Evolutionary conservation across 1,140 invertebrate genomes (phyloP), one percentile per base, ranked within the genome.

Genomic region (Heliconius nattereri): DNA sequence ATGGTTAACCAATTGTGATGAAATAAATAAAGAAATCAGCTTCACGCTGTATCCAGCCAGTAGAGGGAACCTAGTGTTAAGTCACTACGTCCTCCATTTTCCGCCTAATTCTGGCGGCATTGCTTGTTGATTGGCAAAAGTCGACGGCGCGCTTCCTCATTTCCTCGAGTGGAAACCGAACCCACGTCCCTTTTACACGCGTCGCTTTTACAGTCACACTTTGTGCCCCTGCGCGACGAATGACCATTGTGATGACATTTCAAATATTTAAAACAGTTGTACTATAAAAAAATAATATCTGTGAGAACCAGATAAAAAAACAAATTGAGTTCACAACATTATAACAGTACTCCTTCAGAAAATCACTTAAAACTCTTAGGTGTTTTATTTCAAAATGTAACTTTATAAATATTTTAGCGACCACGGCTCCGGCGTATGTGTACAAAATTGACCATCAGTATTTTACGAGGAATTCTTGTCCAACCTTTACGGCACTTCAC

Each of bases 401-500:
- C n/a, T 37, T 40, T 40, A 37, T 37, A 71, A 35, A 71, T 71
- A 71, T 72, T 72, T 66, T 76, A 71, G 40, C 16, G n/a, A 72
- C 60, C 13, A 80, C 66, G 71, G 52, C 19, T 29, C 35, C 7
- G 7, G 26, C 71, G 40, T 81, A 75, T 71, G 70, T 70, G 72
- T 49, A 60, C 57, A 66, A 78, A 78, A 81, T 78, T 71, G 71
- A 73, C 49, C 49, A 45, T 77, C 52, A 78, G 74, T 78, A 72
- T 76, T 82, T 83, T 83, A 81, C 78, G 81, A 77, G 71, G 80
- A 81, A 85, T 83, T 79, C 85, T 79, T 86, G 83, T 73, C 73
- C 77, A 76, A 74, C 76, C 40, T 89, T 91, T 87, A 89, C 83
- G 88, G 84, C 72, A 81, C 83, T 78, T 84, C 74, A 71, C 75